phyloP scores from a whole-genome alignment of 2,113 vertebrate genomes.

The Genyomyrus donnyi region DNA sequence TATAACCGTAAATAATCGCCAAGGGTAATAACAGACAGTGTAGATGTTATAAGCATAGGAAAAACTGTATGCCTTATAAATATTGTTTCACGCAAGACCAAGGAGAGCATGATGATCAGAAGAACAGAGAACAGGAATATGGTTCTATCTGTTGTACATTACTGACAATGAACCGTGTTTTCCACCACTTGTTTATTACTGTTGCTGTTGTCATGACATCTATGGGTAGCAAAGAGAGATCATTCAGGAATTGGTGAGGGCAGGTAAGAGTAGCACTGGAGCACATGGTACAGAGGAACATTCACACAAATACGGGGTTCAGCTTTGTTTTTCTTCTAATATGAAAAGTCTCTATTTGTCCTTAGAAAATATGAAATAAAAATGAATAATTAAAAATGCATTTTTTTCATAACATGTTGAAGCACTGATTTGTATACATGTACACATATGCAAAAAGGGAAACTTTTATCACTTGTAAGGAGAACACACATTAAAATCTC shows the following conservation, averaged over 20 bases:
- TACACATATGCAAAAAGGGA: constrained; percentile 43
- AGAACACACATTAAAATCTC: constrained; percentile 69
- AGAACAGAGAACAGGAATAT: not conserved
- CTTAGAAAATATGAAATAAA: not conserved
- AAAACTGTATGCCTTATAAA: not conserved
- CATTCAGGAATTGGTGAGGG: not conserved
- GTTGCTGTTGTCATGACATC: not conserved
- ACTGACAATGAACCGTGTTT: not conserved
- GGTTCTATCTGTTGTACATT: not conserved
- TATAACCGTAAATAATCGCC: not conserved
- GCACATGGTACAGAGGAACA: not conserved
- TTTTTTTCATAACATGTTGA: constrained; percentile 62
- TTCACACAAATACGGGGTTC: not conserved
- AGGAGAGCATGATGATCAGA: not conserved
- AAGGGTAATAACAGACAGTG: not conserved
- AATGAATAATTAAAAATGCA: not conserved
- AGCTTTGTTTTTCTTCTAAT: not conserved
- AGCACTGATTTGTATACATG: constrained; percentile 46
- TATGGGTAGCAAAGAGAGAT: not conserved
- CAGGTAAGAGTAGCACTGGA: not conserved
- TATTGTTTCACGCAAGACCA: not conserved
- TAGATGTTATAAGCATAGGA: not conserved
- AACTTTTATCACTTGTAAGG: constrained; percentile 70
- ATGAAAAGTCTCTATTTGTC: not conserved
- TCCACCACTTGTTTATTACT: not conserved